phyloP scores from a whole-genome alignment of 2,888 invertebrate species.

The Philopedon plagiatum region DNA sequence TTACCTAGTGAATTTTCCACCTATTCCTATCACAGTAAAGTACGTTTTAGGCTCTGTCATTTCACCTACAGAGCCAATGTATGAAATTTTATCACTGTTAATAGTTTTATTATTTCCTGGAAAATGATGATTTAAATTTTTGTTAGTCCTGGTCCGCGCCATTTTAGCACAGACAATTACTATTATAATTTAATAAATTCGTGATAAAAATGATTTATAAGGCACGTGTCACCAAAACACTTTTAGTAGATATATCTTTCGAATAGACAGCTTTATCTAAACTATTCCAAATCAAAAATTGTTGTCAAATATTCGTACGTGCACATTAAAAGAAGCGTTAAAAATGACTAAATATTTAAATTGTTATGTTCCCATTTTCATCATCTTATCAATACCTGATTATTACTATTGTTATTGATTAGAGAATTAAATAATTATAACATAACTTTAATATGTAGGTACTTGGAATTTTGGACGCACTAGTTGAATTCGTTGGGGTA shows the following conservation, averaged over 20 bases:
- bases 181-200: too few relatives aligned
- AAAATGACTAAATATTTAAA: background rate
- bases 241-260: background rate
- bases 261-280: background rate
- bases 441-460: too few relatives aligned
- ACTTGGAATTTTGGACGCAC: too few relatives aligned
- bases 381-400: constrained; percentile 1
- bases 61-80: background rate
- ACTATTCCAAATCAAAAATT: background rate
- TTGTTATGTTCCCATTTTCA: background rate
- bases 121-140: background rate
- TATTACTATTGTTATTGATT: background rate
- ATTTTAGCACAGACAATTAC: too few relatives aligned
- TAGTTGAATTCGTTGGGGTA: too few relatives aligned
- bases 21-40: constrained; percentile 19
- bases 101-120: background rate
- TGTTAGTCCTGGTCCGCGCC: background rate
- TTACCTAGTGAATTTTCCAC: constrained; percentile 14
- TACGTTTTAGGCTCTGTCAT: background rate
- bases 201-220: too few relatives aligned
- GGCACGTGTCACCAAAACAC: too few relatives aligned
- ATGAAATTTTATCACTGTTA: background rate
- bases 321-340: background rate
- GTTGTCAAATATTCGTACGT: background rate
- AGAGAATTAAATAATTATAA: background rate